These are phyloP conservation scores for Agrochola lota DNA, from an alignment of 2,888 invertebrate genomes.

Conservation along the genomic window DNA sequence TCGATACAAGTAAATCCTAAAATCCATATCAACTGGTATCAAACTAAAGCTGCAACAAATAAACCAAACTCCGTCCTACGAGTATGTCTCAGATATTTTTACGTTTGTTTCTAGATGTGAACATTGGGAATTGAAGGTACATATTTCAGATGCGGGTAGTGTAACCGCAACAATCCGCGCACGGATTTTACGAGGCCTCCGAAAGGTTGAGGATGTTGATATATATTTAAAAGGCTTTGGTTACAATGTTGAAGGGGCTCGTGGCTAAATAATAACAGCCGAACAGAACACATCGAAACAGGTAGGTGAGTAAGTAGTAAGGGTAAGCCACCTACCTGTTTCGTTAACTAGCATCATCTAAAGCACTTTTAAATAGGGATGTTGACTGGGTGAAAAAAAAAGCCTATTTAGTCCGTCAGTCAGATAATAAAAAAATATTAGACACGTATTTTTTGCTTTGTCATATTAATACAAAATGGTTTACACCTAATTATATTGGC, in stretches of 20 bases:
- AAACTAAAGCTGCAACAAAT: conserved; percentile 31
- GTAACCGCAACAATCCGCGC: conserved; percentile 74
- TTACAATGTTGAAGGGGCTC: not conserved
- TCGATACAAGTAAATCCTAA: not conserved
- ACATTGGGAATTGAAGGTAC: conserved; percentile 70
- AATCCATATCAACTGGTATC: conserved; percentile 23
- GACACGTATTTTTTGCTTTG: too few species aligned
- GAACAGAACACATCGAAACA: too few species aligned
- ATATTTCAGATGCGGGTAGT: conserved; percentile 75
- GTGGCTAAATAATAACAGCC: not conserved
- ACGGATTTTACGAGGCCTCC: conserved; percentile 76
- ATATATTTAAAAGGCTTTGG: conserved; percentile 67
- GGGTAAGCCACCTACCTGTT: too few species aligned
- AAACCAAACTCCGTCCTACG: conserved; percentile 39
- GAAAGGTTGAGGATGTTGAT: conserved; percentile 59
- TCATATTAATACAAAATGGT: too few species aligned
- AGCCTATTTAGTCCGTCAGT: too few species aligned
- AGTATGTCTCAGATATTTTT: conserved; percentile 67
- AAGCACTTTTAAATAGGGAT: too few species aligned
- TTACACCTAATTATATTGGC: too few species aligned
- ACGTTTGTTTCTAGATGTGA: conserved; percentile 63
- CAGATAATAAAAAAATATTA: too few species aligned
- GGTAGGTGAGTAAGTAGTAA: too few species aligned
- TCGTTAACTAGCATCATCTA: too few species aligned
- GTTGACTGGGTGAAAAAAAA: too few species aligned